These are phyloP conservation scores for Pentalonia nigronervosa DNA, from an alignment of 1,140 invertebrate species.

Conservation along the genomic window DNA sequence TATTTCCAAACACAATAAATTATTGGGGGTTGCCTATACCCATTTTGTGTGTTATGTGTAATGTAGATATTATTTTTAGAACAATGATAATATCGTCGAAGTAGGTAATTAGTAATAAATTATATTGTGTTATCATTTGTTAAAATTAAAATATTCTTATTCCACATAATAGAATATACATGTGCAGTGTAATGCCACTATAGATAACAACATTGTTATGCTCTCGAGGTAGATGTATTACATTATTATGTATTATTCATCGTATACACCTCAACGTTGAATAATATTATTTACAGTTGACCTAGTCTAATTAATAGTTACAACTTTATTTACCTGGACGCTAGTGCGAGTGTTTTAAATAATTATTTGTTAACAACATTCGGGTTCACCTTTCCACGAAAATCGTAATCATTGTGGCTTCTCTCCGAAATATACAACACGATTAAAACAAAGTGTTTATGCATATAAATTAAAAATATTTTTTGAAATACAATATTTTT, in stretches of 20 bases:
- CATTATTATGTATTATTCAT: neutral
- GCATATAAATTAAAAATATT: neutral
- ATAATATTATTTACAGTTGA: conserved; percentile 3
- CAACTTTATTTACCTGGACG: neutral
- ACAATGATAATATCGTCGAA: neutral
- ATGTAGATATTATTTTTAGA: neutral
- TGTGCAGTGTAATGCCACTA: neutral
- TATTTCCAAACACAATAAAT: neutral
- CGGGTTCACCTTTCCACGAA: neutral
- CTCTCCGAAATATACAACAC: neutral
- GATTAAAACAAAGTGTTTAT: neutral
- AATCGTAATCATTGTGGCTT: neutral
- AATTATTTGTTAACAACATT: neutral
- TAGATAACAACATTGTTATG: neutral
- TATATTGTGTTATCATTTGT: neutral
- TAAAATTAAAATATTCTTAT: neutral
- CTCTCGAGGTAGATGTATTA: neutral
- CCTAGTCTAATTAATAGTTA: neutral
- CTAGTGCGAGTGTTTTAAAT: neutral
- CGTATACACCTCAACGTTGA: neutral
- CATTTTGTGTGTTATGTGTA: neutral
- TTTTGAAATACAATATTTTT: neutral
- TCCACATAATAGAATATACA: neutral
- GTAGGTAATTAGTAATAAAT: neutral
- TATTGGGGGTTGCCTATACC: neutral